phyloP scores from a whole-genome alignment of 1,140 invertebrate genomes.

The Himalopsyche phryganea region DNA sequence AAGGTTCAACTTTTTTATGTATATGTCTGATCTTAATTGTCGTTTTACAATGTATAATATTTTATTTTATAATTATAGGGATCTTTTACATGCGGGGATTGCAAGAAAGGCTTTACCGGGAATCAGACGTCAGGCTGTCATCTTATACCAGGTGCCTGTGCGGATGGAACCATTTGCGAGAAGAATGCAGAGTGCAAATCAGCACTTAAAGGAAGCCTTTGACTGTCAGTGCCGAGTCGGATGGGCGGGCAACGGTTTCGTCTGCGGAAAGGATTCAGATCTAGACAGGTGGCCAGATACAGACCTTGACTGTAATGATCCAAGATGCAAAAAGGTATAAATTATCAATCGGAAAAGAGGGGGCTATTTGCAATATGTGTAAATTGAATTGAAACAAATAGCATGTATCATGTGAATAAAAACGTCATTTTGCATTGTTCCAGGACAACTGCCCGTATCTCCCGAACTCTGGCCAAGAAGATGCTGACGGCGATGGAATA shows the following conservation, averaged over 20 bases:
- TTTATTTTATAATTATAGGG: no score
- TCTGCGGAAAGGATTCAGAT: slow-evolving; percentile 80
- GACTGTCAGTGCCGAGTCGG: slow-evolving; percentile 64
- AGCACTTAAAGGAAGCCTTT: slow-evolving; percentile 35
- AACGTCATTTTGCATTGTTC: no score
- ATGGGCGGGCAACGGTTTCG: slow-evolving; percentile 82
- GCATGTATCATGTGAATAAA: no score
- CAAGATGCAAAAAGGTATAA: slow-evolving; percentile 61
- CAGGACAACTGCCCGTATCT: slow-evolving; percentile 91
- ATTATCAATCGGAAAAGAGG: no score
- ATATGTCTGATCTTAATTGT: no score
- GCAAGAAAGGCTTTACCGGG: slow-evolving; percentile 52
- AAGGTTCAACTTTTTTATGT: no score
- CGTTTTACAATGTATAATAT: no score
- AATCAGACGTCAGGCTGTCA: slow-evolving; percentile 69
- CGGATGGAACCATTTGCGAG: slow-evolving; percentile 66
- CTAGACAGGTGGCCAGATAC: slow-evolving; percentile 86
- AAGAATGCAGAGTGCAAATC: slow-evolving; percentile 66
- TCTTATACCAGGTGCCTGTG: slow-evolving; percentile 60
- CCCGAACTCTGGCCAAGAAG: slow-evolving; percentile 79
- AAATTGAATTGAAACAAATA: no score
- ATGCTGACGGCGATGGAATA: slow-evolving; percentile 74
- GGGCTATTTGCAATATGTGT: no score
- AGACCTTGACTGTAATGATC: slow-evolving; percentile 65
- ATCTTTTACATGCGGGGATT: no score